Evolutionary conservation across 2,888 invertebrate genomes (phyloP), one percentile per base, ranked within the genome.

Genomic region (Euspilapteryx auroguttella): DNA sequence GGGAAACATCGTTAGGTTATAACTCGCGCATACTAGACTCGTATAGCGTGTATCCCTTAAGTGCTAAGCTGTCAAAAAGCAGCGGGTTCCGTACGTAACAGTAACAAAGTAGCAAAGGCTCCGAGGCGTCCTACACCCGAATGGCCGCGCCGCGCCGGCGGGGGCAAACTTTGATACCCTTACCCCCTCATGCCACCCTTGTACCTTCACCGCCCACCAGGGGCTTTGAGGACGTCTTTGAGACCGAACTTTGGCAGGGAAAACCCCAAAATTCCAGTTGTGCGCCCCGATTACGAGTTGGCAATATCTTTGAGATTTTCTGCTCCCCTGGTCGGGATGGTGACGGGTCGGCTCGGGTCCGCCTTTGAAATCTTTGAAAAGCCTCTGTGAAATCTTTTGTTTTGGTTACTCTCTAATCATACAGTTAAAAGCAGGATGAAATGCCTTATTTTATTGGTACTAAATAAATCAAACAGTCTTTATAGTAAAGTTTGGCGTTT

Each of bases 161-260:
- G 38, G 65, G 64, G 71, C 66, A 71, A 75, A 71, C 62, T 75
- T 69, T 69, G 63, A 55, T 62, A 48, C 44, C 61, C 62, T 62
- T 62, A 63, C 59, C 51, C 38, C 47, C 46, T 47, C 46, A 44
- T 51, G 46, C 61, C 64, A 46, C 65, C 65, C 61, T 54, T 50
- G 64, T 61, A 58, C 57, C 54, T 54, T 47, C 47, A 51, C 62
- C 62, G 58, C 66, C 69, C 63, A 55, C 58, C 52, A 40, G 56
- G 61, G 56, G 65, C 69, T 68, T 68, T 63, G 61, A 68, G 71
- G 68, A 65, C 69, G 68, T 69, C 71, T 71, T 73, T 73, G 66
- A 68, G 55, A 52, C 5, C 51, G 51, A 71, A 73, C 58, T 71
- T 69, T 57, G 55, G 56, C 53, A 54, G 61, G 59, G 65, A 66